A percentile compares a stretch with the other conserved stretches of the same genome.
phyloP scores from a whole-genome alignment of 2,113 vertebrate genomes.

The Nesogale talazaci region DNA sequence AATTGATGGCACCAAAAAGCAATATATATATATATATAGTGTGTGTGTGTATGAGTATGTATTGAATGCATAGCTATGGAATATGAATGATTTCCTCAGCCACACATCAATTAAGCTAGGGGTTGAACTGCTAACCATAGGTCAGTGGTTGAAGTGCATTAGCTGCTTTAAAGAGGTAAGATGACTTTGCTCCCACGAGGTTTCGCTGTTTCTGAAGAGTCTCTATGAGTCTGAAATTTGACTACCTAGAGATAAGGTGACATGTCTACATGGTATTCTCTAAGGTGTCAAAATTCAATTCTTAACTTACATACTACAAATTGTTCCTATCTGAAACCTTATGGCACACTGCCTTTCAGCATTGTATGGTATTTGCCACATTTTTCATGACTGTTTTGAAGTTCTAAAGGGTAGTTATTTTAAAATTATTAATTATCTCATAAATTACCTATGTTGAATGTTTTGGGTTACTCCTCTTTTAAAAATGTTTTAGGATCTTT shows the following conservation, averaged over 20 bases:
- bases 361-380: not conserved
- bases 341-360: not conserved
- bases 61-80: not conserved
- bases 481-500: not conserved
- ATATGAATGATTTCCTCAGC: not conserved
- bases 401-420: not conserved
- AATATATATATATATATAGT: too few species aligned
- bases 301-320: not conserved
- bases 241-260: not conserved
- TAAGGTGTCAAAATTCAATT: not conserved
- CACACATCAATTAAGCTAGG: not conserved
- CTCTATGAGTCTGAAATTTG: too few species aligned
- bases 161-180: too few species aligned
- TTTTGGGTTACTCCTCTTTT: not conserved
- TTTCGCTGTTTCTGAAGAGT: too few species aligned
- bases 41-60: not conserved
- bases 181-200: too few species aligned
- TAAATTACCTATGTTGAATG: not conserved
- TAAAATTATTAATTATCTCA: not conserved
- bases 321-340: not conserved
- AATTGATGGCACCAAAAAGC: too few species aligned
- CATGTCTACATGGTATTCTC: not conserved
- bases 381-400: not conserved
- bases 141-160: too few species aligned
- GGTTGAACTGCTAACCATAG: too few species aligned